phyloP scores from a whole-genome alignment of 2,113 vertebrate genomes.

The Nettapus auritus region DNA sequence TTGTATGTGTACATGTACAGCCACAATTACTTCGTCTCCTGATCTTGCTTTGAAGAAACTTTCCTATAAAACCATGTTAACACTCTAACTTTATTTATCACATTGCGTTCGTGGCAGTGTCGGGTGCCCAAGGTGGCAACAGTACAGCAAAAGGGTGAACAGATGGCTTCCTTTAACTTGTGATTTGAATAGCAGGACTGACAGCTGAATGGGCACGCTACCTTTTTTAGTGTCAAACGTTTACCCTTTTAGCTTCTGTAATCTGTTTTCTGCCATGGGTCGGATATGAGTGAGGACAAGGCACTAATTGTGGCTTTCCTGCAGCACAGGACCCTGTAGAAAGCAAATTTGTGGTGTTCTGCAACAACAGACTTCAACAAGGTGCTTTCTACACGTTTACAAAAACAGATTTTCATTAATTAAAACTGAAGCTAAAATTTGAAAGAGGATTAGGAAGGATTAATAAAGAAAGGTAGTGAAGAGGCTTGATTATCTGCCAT shows the following conservation, averaged over 20 bases:
- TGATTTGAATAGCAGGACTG: background rate
- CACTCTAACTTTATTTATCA: background rate
- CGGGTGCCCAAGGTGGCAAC: fast-evolving
- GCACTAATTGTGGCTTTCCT: background rate
- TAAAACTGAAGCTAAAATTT: background rate
- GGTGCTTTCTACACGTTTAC: background rate
- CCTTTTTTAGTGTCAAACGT: fast-evolving
- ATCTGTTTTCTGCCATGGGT: background rate
- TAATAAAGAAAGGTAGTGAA: background rate
- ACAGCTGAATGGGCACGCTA: fast-evolving
- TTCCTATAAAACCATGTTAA: fast-evolving
- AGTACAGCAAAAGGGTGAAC: fast-evolving
- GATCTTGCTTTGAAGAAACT: fast-evolving
- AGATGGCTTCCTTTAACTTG: background rate
- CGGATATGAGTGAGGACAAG: fast-evolving
- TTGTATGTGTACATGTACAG: fast-evolving
- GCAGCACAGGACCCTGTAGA: background rate
- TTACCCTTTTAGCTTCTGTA: background rate
- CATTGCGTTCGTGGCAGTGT: fast-evolving
- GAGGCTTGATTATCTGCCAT: background rate
- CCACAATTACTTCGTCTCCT: fast-evolving
- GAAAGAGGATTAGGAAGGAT: background rate
- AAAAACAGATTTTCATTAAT: background rate
- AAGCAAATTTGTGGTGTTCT: fast-evolving
- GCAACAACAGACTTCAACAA: background rate